A percentile compares a stretch with the other conserved stretches of the same genome.
phyloP scores from a whole-genome alignment of 2,888 invertebrate genomes.

The Drosophila crucigera region DNA sequence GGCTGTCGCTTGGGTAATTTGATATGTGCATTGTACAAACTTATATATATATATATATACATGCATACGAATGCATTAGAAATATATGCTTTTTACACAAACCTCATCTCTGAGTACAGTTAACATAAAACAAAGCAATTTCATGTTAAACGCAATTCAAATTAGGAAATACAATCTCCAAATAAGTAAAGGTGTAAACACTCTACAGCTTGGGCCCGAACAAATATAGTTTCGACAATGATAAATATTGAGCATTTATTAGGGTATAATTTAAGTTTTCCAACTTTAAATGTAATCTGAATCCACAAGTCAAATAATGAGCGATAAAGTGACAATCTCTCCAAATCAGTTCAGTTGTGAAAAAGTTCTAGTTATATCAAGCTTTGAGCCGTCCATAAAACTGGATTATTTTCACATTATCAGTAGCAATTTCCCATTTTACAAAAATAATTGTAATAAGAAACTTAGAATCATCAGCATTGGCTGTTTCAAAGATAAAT shows the following conservation, averaged over 20 bases:
- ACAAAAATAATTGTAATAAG: not conserved
- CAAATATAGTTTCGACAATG: not conserved
- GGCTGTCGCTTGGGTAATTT: conserved; percentile 60
- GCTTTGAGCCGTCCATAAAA: not conserved
- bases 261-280: not conserved
- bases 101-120: conserved; percentile 21
- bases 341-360: not conserved
- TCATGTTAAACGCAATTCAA: not conserved
- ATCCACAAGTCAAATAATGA: not conserved
- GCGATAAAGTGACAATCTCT: not conserved
- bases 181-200: not conserved
- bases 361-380: not conserved
- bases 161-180: not conserved
- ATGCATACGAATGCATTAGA: conserved; percentile 2
- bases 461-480: not conserved
- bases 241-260: not conserved
- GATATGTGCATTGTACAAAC: conserved; percentile 44
- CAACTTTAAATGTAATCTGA: not conserved
- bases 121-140: not conserved
- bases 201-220: not conserved
- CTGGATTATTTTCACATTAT: not conserved
- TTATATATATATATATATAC: not conserved
- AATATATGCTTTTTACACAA: not conserved
- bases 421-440: not conserved
- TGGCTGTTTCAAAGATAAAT: conserved; percentile 28